These are phyloP conservation scores for Drosophila siamana DNA, from an alignment of 2,888 invertebrate species.

Conservation along the genomic window DNA sequence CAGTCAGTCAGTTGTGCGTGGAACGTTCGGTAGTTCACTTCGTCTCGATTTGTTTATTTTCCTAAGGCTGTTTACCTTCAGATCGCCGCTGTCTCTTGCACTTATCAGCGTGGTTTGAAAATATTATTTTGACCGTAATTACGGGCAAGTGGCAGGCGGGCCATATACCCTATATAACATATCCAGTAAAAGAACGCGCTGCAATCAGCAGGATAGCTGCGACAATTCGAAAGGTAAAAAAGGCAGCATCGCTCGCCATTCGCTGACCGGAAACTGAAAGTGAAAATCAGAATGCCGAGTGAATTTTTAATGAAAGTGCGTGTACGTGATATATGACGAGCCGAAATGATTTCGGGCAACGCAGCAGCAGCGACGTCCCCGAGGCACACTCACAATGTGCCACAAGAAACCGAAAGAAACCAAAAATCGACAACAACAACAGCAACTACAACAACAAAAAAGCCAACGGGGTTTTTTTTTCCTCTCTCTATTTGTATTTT, in stretches of 20 bases:
- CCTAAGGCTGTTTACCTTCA: conserved; percentile 77
- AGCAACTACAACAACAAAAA: not conserved
- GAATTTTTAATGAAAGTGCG: conserved; percentile 70
- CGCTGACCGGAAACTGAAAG: conserved; percentile 77
- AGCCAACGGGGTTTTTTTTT: conserved; percentile 59
- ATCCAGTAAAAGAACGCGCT: conserved; percentile 36
- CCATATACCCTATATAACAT: conserved; percentile 10
- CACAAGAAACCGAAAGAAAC: conserved; percentile 3
- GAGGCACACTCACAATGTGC: conserved; percentile 43
- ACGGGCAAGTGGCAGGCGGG: conserved; percentile 47
- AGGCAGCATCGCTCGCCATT: conserved; percentile 10
- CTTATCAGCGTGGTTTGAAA: conserved; percentile 60
- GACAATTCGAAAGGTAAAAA: conserved; percentile 28
- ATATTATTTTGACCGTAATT: conserved; percentile 84
- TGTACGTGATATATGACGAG: conserved; percentile 78
- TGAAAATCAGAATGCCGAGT: conserved; percentile 70
- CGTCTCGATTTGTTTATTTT: conserved; percentile 65
- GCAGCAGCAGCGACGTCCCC: conserved; percentile 28
- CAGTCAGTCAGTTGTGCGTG: conserved; percentile 12
- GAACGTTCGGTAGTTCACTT: conserved; percentile 38
- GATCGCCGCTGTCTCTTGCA: conserved; percentile 50
- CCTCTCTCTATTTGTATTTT: conserved; percentile 25
- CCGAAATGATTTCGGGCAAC: conserved; percentile 67
- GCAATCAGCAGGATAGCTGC: conserved; percentile 29
- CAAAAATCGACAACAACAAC: not conserved